A percentile compares a stretch with the other conserved stretches of the same genome.
Evolutionary conservation across 2,113 vertebrate genomes (phyloP).

Genomic region (Plecotus auritus): DNA sequence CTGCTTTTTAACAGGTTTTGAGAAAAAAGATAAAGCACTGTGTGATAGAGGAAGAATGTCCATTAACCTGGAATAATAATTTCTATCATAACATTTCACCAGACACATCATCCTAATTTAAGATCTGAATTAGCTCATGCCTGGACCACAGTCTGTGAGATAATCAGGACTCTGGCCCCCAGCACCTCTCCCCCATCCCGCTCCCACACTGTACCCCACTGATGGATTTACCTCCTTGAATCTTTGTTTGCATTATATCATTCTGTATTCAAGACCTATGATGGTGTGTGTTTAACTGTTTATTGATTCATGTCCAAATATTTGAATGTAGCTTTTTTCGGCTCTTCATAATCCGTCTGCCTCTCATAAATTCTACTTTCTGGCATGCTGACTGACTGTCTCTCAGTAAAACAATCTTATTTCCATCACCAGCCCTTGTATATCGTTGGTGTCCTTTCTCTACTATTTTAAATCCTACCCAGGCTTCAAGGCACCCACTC

Average conservation of each 20-base stretch:
- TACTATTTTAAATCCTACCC: not conserved
- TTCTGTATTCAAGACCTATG: not conserved
- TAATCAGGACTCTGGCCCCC: not conserved
- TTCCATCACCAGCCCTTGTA: not conserved
- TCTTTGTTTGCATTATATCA: not conserved
- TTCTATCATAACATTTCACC: not conserved
- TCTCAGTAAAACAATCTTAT: not conserved
- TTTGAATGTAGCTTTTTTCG: not conserved
- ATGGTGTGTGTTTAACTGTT: not conserved
- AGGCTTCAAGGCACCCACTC: not conserved
- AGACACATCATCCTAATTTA: not conserved
- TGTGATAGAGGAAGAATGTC: not conserved
- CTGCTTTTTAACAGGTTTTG: not conserved
- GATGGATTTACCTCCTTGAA: not conserved
- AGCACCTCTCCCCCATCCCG: accelerated
- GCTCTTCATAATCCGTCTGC: not conserved
- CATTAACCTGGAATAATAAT: not conserved
- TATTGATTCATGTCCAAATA: not conserved
- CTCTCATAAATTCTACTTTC: not conserved
- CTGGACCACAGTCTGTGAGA: not conserved
- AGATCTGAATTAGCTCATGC: not conserved
- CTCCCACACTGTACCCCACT: not conserved
- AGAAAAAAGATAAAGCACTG: not conserved
- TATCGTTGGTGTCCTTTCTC: not conserved
- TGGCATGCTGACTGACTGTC: not conserved